Evolutionary conservation across 2,797 vertebrate species (phyloP).

Genomic region (Setipinna tenuifilis): DNA sequence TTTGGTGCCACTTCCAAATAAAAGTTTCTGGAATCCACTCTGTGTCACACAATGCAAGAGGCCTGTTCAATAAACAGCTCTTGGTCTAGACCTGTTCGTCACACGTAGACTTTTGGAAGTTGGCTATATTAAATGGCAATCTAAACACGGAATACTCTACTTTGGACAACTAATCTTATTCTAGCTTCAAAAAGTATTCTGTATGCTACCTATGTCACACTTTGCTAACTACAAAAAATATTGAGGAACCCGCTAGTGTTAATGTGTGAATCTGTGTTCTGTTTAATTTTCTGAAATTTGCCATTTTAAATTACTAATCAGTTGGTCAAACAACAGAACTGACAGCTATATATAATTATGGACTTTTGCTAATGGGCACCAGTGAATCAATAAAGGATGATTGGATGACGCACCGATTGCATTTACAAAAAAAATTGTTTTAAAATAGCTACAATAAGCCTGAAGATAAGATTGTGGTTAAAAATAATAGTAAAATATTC

Average conservation of each 20-base stretch:
- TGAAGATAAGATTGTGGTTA: not conserved
- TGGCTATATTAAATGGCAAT: not conserved
- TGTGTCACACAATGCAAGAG: not conserved
- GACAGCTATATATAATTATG: not conserved
- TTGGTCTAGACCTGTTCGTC: not conserved
- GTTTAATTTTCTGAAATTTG: too few relatives aligned
- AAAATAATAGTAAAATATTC: not conserved
- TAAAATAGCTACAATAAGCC: not conserved
- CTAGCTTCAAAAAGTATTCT: slow-evolving; percentile 35
- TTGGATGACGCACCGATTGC: not conserved
- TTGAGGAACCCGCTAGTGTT: not conserved
- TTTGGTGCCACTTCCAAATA: not conserved
- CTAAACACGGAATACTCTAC: not conserved
- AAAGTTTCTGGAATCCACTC: not conserved
- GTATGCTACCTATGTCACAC: slow-evolving; percentile 16
- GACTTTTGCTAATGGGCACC: not conserved
- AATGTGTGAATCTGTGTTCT: not conserved
- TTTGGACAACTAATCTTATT: slow-evolving; percentile 30
- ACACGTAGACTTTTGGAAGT: not conserved
- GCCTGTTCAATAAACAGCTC: not conserved
- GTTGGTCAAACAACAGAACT: not conserved
- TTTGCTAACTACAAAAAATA: slow-evolving; percentile 1
- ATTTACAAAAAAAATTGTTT: not conserved
- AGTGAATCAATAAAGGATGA: not conserved
- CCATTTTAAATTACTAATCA: not conserved